phyloP scores from a whole-genome alignment of 2,888 invertebrate genomes.

The Ectemnius cavifrons region DNA sequence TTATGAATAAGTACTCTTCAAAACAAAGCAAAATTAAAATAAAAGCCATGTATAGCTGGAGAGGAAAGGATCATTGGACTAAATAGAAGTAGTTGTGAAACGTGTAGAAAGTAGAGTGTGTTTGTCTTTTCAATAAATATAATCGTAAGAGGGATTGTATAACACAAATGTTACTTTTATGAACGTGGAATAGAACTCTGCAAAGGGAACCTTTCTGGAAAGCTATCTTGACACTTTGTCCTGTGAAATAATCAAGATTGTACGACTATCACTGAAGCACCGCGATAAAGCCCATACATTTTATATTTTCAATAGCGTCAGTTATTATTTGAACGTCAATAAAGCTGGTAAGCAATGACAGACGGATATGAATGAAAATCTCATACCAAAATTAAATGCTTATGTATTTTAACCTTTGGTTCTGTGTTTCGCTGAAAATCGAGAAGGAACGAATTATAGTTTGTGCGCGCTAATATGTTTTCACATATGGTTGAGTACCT shows the following conservation, averaged over 20 bases:
- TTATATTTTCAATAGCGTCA: no score
- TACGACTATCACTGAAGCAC: slow-evolving; percentile 12
- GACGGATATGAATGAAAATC: slow-evolving; percentile 22
- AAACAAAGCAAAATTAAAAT: no score
- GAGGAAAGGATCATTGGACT: no score
- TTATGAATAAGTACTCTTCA: no score
- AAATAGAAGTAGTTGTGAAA: no score
- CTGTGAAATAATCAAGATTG: slow-evolving; percentile 28
- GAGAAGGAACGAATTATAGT: slow-evolving; percentile 49
- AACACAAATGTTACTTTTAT: no score
- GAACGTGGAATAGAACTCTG: not conserved
- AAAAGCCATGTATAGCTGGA: no score
- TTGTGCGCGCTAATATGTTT: not conserved
- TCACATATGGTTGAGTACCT: no score
- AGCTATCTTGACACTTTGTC: slow-evolving; percentile 20
- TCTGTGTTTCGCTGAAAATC: slow-evolving; percentile 65
- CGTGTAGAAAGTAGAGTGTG: no score
- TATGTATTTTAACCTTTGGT: slow-evolving; percentile 52
- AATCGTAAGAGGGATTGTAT: no score
- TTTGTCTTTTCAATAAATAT: no score
- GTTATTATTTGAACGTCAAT: slow-evolving; percentile 23
- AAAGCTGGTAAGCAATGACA: slow-evolving; percentile 40
- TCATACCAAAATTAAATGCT: slow-evolving; percentile 60
- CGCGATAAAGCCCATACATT: slow-evolving; percentile 15
- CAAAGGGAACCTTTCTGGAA: not conserved